These are phyloP conservation scores for Sarcoramphus papa DNA, from an alignment of 2,797 vertebrate species.

Conservation along the genomic window DNA sequence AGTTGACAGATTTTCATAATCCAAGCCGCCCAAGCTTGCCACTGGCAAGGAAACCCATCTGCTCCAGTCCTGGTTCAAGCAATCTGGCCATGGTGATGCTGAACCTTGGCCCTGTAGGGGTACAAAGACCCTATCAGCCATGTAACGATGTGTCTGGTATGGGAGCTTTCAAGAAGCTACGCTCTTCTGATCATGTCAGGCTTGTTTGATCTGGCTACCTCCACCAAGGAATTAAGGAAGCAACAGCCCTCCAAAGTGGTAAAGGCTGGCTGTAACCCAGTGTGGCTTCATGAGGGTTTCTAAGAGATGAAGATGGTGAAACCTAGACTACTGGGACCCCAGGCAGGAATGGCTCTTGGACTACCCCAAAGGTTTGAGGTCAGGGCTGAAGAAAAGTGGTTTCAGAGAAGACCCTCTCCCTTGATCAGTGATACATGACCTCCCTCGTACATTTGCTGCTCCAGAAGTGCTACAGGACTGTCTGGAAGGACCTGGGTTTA, in stretches of 20 bases:
- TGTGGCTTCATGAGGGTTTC: background rate
- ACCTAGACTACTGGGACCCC: background rate
- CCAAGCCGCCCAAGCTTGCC: background rate
- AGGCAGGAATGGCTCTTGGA: background rate
- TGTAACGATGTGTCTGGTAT: background rate
- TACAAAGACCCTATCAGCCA: background rate
- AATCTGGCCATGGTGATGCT: background rate
- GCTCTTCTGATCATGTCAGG: background rate
- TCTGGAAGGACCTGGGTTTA: background rate
- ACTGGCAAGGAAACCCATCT: background rate
- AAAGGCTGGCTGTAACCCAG: background rate
- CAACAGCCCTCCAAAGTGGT: background rate
- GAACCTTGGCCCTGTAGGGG: background rate
- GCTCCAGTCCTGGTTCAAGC: background rate
- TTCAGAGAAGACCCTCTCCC: background rate
- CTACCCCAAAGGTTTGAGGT: background rate
- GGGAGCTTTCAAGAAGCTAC: background rate
- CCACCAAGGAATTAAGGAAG: background rate
- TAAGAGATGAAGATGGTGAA: background rate
- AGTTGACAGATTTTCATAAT: background rate
- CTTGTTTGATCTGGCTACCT: background rate
- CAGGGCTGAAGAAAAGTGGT: background rate
- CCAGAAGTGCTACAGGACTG: background rate
- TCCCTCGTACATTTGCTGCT: background rate
- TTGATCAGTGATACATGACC: background rate